phyloP scores from a whole-genome alignment of 2,113 vertebrate genomes.

The Melanotaenia duboulayi region DNA sequence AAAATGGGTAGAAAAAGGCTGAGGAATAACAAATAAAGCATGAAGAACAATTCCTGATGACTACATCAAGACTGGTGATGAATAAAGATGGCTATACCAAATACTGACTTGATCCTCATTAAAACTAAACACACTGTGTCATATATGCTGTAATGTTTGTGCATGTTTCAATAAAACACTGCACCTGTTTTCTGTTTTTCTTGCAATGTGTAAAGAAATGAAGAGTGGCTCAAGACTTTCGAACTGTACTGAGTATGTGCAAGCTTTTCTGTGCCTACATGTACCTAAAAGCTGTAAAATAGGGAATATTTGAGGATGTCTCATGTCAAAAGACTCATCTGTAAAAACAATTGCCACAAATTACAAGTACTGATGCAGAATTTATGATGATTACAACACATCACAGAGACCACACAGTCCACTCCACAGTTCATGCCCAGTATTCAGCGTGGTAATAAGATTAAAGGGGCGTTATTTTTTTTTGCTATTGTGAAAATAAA shows the following conservation, averaged over 20 bases:
- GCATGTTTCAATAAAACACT: no score
- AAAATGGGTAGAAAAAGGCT: no score
- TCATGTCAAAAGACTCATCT: background rate
- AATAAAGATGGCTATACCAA: no score
- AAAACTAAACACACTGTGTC: no score
- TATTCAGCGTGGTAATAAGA: conserved; percentile 56
- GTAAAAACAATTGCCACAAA: conserved; percentile 13
- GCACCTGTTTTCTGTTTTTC: background rate
- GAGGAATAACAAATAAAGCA: no score
- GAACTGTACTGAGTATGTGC: background rate
- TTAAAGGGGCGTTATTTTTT: conserved; percentile 53
- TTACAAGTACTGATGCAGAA: conserved; percentile 42
- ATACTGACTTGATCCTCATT: no score
- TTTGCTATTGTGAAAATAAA: conserved; percentile 65
- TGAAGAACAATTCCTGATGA: no score
- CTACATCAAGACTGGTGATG: no score
- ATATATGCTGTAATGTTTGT: no score
- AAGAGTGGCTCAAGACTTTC: no score
- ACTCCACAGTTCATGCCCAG: conserved; percentile 50
- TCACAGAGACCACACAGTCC: conserved; percentile 25
- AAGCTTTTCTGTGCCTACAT: background rate
- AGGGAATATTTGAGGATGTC: conserved; percentile 17
- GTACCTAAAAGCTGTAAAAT: conserved; percentile 9
- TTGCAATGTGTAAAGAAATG: background rate
- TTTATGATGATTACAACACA: conserved; percentile 49